Base-by-base conservation (phyloP, 2,113 vertebrate species). In the Pterocles gutturalis region DNA sequence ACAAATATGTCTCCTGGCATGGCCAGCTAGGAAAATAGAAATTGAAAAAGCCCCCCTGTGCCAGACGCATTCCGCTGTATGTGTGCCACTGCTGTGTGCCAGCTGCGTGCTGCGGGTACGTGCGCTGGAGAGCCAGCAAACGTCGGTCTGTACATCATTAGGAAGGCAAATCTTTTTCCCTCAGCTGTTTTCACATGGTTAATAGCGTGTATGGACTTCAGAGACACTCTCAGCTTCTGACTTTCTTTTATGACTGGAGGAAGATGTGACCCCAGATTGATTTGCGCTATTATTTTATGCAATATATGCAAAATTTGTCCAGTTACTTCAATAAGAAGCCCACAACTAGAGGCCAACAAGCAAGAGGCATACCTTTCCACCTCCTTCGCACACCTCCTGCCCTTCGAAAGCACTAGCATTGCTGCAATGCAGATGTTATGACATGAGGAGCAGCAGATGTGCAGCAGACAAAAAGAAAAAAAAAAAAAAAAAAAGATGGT, bases 1-100 rank as follows among this genome's bases (percentile, higher is more conserved):
- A 96, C 71, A 97, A 97, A 97, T 91, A 93, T 82, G 78, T 93
- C 88, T 96, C 83, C 96, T 97, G 93, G 93, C 96, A 80, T 38
- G 81, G 83, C 13, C 78, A 64, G 58, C 83, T 46, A 82, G 93
- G 84, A 96, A 96, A 95, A 95, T 15, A 92, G 1, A 58, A 81
- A 45, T 41, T 95, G 78, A 75, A 96, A 91, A 95, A 82, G 55
- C 31, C 41, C 46, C 11, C 62, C 90, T 69, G 77, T 92, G 90
- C 70, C 87, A 90, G 88, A 64, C 22, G 28, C 80, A 70, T 97
- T 92, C 94, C 91, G 24, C 5, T 9, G 45, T 10, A 7, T 29
- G 41, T 21, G 65, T 90, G 75, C 82, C 76, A 69, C 62, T 18
- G 14, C 78, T 13, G 7, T 25, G 4, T 13, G 8, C 29, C 93